Base-by-base conservation (phyloP, 2,888 invertebrate genomes). In the Alviniconcha strummeri region DNA sequence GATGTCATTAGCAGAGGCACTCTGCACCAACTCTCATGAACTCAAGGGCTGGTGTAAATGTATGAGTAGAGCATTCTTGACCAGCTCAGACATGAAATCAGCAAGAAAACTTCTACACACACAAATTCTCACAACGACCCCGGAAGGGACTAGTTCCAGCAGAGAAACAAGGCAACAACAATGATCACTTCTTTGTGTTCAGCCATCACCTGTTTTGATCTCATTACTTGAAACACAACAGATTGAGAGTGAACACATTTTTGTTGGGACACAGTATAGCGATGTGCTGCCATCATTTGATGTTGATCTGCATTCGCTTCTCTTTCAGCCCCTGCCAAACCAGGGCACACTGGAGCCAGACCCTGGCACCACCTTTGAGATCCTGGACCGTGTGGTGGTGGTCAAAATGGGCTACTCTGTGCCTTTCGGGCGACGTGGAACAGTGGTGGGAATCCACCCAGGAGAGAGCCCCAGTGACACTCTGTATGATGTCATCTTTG, bases 301-400 rank as follows among this genome's bases (percentile, higher is more conserved):
- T 7, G 9, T 36, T 36, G 11, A 19, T 36, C 36, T 36, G 36
- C 36, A 3, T 36, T 36, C 3, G 36, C 36, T 19, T 19, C 57
- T 87, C 87, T 77, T 77, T 55, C 90, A 94, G 93, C 93, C 94
- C 1, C 85, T 91, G 64, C 88, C 90, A 17, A 89, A 90, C 36
- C 91, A 90, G 83, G 90, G 88, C 7, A 88, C 89, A 8, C 80
- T 91, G 75, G 87, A 93, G 15, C 97, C 97, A 0, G 97, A 97
- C 93, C 94, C 95, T 0, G 94, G 94, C 11, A 95, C 96, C 0
- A 95, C 95, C 82, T 96, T 95, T 94, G 92, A 94, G 85, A 92
- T 99, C 85, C 96, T 97, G 90, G 98, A 99, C 94, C 95, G 99
- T 81, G 96, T 99, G 77, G 96, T 98, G 6, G 96, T 96, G 91